Percentiles rank a stretch among this genome's conserved stretches.
phyloP scores from a whole-genome alignment of 2,797 vertebrate genomes.

The Dendrocincla fuliginosa region DNA sequence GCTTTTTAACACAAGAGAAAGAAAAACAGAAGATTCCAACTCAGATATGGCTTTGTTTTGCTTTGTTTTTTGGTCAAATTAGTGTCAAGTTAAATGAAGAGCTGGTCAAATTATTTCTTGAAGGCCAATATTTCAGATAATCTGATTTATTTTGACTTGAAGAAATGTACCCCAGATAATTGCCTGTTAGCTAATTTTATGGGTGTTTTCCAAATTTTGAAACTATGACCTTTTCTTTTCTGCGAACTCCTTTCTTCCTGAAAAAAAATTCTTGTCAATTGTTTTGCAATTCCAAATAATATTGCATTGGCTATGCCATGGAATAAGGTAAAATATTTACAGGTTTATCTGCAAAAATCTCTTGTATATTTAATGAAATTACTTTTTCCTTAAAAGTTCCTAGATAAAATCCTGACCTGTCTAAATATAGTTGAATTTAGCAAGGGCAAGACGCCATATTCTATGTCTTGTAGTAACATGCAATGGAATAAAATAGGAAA shows the following conservation, averaged over 20 bases:
- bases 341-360: neutral
- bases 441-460: neutral
- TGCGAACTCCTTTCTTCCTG: neutral
- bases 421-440: neutral
- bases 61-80: neutral
- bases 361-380: neutral
- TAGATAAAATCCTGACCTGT: neutral
- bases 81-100: neutral
- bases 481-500: neutral
- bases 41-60: neutral
- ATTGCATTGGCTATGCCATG: neutral
- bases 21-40: neutral
- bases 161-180: neutral
- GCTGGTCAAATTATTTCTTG: neutral
- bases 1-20: neutral
- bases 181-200: neutral
- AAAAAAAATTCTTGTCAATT: neutral
- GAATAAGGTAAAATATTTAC: neutral
- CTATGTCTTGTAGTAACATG: neutral
- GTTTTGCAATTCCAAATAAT: neutral
- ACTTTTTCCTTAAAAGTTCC: neutral
- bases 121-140: neutral
- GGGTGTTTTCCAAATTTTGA: neutral
- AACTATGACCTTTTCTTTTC: neutral
- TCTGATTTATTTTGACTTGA: neutral